Percentiles rank a stretch among this genome's conserved stretches.
phyloP scores from a whole-genome alignment of 2,113 vertebrate genomes.

The Xenopus borealis region DNA sequence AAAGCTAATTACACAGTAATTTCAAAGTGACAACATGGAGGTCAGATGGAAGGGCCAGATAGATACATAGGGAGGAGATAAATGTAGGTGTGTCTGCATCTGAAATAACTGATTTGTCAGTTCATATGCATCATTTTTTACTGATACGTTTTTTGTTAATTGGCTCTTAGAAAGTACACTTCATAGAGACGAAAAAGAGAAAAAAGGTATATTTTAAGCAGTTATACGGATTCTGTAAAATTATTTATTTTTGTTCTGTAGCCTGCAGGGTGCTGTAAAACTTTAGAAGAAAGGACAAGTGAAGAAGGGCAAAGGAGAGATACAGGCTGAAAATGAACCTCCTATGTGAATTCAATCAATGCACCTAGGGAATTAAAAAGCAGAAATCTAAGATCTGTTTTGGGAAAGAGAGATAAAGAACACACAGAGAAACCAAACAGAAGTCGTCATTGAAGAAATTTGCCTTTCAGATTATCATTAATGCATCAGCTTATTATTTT shows the following conservation, averaged over 20 bases:
- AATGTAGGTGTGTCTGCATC: too few species aligned
- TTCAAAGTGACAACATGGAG: too few species aligned
- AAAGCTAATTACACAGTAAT: too few species aligned
- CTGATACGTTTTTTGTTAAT: too few species aligned
- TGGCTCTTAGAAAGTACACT: too few species aligned
- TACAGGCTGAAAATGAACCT: not conserved
- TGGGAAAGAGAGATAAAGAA: not conserved
- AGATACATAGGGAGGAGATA: too few species aligned
- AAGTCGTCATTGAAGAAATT: not conserved
- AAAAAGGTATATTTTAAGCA: too few species aligned
- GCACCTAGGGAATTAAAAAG: slow-evolving; percentile 2
- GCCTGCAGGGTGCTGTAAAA: not conserved
- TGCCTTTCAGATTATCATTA: not conserved
- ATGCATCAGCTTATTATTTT: not conserved
- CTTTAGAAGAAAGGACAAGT: not conserved
- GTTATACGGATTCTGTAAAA: not conserved
- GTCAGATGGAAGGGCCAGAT: too few species aligned
- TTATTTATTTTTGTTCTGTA: not conserved
- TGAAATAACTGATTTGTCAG: too few species aligned
- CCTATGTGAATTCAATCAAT: not conserved
- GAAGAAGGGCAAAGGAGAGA: not conserved
- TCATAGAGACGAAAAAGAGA: too few species aligned
- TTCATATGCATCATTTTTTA: too few species aligned
- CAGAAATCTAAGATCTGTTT: slow-evolving; percentile 5
- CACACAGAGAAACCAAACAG: not conserved